Percentiles rank a stretch among this genome's conserved stretches.
phyloP scores from a whole-genome alignment of 2,888 invertebrate genomes.

The Osmoderma eremita region DNA sequence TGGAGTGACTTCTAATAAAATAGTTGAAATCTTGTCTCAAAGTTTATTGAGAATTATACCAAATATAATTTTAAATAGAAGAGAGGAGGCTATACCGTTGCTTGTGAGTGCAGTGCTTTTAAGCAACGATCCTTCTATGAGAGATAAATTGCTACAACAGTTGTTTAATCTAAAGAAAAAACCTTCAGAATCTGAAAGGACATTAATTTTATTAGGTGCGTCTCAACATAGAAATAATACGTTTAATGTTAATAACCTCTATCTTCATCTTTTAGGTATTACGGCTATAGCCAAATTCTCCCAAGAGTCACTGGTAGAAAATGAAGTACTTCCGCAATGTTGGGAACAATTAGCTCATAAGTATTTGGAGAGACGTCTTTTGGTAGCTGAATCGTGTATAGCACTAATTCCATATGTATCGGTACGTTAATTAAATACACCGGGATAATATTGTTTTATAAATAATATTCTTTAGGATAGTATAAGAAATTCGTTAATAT shows the following conservation, averaged over 20 bases:
- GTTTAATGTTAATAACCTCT: not conserved
- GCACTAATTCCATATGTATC: conserved; percentile 73
- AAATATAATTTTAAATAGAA: conserved; percentile 73
- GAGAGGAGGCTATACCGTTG: conserved; percentile 76
- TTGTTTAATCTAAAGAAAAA: conserved; percentile 78
- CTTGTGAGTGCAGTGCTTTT: conserved; percentile 71
- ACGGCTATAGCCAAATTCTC: conserved; percentile 64
- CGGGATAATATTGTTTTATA: not conserved
- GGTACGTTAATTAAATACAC: conserved; percentile 59
- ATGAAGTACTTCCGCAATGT: conserved; percentile 75
- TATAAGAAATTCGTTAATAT: conserved; percentile 73
- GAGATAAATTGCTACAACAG: conserved; percentile 73
- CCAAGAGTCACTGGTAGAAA: conserved; percentile 68
- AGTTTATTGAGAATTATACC: conserved; percentile 73
- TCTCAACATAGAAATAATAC: conserved; percentile 6
- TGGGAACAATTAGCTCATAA: conserved; percentile 79
- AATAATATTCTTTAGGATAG: conserved; percentile 62
- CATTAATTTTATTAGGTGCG: conserved; percentile 67
- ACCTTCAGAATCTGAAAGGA: conserved; percentile 74
- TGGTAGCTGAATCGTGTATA: conserved; percentile 76
- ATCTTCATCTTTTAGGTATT: conserved; percentile 58
- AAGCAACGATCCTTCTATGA: conserved; percentile 68
- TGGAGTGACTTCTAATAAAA: conserved; percentile 59
- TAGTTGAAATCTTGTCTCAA: conserved; percentile 67
- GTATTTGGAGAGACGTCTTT: conserved; percentile 71